Conservation (phyloP, 2,113 vertebrate species). For the Dasyornis broadbenti region DNA sequence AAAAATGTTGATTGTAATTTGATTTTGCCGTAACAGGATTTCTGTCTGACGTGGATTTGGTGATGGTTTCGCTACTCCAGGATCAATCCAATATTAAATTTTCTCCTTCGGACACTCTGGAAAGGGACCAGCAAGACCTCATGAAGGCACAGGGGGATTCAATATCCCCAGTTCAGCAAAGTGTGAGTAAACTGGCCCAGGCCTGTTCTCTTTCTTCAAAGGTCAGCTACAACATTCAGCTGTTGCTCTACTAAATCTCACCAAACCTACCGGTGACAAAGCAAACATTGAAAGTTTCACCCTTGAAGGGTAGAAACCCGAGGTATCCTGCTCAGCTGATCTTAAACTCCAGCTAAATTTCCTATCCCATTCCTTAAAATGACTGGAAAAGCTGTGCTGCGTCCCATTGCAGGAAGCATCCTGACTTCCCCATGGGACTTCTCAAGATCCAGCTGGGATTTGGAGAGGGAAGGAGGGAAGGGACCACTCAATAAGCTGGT, state of each 20-base stretch:
- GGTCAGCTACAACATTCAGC: not conserved
- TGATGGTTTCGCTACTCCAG: constrained; percentile 75
- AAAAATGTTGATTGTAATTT: not conserved
- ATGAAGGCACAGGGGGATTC: constrained; percentile 74
- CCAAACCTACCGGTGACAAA: not conserved
- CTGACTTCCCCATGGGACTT: not conserved
- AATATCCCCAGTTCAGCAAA: constrained; percentile 65
- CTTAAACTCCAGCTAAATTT: not conserved
- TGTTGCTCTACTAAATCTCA: not conserved
- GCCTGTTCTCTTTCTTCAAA: not conserved
- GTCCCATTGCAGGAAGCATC: not conserved
- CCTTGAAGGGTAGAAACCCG: not conserved
- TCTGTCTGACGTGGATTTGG: constrained; percentile 56
- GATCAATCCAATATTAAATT: constrained; percentile 72
- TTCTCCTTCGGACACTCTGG: constrained; percentile 64
- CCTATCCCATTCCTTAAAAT: not conserved
- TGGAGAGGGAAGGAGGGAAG: not conserved
- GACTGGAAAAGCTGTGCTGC: not conserved
- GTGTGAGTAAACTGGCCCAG: constrained; percentile 60
- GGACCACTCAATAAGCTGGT: no score
- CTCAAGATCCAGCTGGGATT: not conserved
- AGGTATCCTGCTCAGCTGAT: not conserved
- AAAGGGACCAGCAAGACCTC: constrained; percentile 66
- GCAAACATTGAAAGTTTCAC: not conserved
- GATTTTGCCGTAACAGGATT: constrained; percentile 48